Percentiles rank a stretch among this genome's conserved stretches.
phyloP scores from a whole-genome alignment of 1,140 invertebrate species.

The Danaus plexippus region DNA sequence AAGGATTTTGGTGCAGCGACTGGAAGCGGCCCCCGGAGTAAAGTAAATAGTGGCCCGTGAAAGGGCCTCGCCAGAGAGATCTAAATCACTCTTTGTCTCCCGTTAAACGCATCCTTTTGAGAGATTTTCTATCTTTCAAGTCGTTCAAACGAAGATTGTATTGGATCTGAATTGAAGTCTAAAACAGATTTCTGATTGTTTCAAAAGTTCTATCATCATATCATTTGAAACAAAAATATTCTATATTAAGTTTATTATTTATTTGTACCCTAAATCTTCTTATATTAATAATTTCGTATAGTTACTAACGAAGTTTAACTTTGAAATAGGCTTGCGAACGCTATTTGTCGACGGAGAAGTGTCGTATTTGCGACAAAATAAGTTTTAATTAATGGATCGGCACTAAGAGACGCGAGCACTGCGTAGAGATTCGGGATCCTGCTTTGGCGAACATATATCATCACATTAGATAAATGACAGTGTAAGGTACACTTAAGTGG shows the following conservation, averaged over 20 bases:
- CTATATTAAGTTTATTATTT: no score
- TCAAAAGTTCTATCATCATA: no score
- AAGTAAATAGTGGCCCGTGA: conserved; percentile 63
- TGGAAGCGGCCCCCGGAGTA: conserved; percentile 44
- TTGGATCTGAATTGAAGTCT: conserved; percentile 42
- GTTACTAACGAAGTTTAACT: conserved; percentile 1
- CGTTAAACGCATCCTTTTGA: conserved; percentile 64
- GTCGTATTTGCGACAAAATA: conserved; percentile 42
- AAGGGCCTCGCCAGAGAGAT: conserved; percentile 48
- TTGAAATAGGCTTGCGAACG: conserved; percentile 19
- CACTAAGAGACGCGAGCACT: conserved; percentile 40
- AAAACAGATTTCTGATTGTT: conserved; percentile 12
- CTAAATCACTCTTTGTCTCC: conserved; percentile 67
- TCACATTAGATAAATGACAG: conserved; percentile 23
- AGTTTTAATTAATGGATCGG: conserved; percentile 65
- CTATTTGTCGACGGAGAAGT: conserved; percentile 23
- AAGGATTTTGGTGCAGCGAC: conserved; percentile 39
- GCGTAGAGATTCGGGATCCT: conserved; percentile 29
- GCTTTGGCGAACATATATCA: conserved; percentile 23
- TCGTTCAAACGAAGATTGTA: conserved; percentile 47
- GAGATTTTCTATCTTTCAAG: conserved; percentile 63
- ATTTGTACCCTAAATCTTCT: no score
- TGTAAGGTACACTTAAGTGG: not conserved
- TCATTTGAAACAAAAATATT: no score
- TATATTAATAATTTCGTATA: conserved; percentile 2